phyloP scores from a whole-genome alignment of 1,140 invertebrate genomes.

The Diprion similis region DNA sequence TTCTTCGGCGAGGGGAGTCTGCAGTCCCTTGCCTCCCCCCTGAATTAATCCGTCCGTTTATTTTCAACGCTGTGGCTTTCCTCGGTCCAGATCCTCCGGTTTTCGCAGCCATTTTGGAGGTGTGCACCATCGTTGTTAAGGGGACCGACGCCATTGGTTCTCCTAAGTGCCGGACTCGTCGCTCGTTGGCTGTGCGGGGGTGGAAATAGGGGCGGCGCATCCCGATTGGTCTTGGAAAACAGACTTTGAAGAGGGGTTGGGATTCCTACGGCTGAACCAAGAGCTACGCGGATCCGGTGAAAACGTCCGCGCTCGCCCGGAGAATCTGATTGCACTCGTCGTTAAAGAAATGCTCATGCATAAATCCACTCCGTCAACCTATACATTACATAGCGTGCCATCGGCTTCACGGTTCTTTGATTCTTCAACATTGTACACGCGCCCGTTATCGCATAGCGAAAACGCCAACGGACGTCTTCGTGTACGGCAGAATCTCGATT shows the following conservation, averaged over 20 bases:
- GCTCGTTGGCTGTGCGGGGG: conserved; percentile 28
- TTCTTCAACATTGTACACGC: too few relatives aligned
- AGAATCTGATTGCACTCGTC: conserved; percentile 30
- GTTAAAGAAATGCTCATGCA: too few relatives aligned
- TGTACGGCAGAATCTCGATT: too few relatives aligned
- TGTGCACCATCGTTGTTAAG: conserved; percentile 36
- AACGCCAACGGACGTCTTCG: too few relatives aligned
- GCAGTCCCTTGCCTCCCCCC: conserved; percentile 23
- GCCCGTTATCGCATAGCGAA: too few relatives aligned
- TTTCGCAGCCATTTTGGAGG: conserved; percentile 63
- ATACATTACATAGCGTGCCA: too few relatives aligned
- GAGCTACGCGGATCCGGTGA: conserved; percentile 20
- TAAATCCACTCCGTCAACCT: background rate
- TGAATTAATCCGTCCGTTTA: conserved; percentile 62
- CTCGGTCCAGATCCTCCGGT: conserved; percentile 49
- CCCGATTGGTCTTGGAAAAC: conserved; percentile 23
- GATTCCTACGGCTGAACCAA: conserved; percentile 30
- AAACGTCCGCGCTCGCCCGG: conserved; percentile 25
- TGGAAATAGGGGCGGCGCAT: conserved; percentile 11
- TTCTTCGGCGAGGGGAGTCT: conserved; percentile 9
- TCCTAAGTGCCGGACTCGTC: background rate
- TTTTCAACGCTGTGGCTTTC: conserved; percentile 49
- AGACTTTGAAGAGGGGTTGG: conserved; percentile 1
- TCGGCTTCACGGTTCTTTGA: too few relatives aligned
- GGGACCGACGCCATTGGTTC: background rate